phyloP scores from a whole-genome alignment of 1,140 invertebrate species.

The Sycophila sp. region DNA sequence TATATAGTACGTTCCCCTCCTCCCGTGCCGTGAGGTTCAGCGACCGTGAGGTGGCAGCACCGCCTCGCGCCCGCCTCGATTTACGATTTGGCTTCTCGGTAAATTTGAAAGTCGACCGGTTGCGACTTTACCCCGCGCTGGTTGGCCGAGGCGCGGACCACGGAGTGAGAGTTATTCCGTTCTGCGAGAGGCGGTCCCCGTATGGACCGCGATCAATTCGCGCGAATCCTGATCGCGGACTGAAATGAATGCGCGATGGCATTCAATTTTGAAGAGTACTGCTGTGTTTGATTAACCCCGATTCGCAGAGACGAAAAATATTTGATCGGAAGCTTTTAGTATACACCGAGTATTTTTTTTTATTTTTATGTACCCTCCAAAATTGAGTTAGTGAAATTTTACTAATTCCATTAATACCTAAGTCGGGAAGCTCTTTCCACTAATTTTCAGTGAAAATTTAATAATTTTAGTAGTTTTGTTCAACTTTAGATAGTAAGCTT shows the following conservation, averaged over 20 bases:
- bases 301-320: not conserved
- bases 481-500: too few species aligned
- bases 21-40: slow-evolving; percentile 38
- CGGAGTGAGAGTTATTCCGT: not conserved
- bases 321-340: not conserved
- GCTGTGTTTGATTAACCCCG: not conserved
- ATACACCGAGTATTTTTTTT: not conserved
- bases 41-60: slow-evolving; percentile 36
- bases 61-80: not conserved
- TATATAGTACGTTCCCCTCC: not conserved
- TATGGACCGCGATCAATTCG: not conserved
- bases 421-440: too few species aligned
- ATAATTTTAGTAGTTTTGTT: too few species aligned
- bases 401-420: too few species aligned
- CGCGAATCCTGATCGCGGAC: not conserved
- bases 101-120: slow-evolving; percentile 46
- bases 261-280: not conserved
- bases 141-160: not conserved
- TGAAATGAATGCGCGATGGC: not conserved
- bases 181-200: not conserved
- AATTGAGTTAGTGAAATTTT: too few species aligned
- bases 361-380: not conserved
- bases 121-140: too few species aligned
- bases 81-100: slow-evolving; percentile 42
- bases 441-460: too few species aligned